These are phyloP conservation scores for Lepidocyrtoides sp. DNA, from an alignment of 2,888 invertebrate species.

Conservation along the genomic window DNA sequence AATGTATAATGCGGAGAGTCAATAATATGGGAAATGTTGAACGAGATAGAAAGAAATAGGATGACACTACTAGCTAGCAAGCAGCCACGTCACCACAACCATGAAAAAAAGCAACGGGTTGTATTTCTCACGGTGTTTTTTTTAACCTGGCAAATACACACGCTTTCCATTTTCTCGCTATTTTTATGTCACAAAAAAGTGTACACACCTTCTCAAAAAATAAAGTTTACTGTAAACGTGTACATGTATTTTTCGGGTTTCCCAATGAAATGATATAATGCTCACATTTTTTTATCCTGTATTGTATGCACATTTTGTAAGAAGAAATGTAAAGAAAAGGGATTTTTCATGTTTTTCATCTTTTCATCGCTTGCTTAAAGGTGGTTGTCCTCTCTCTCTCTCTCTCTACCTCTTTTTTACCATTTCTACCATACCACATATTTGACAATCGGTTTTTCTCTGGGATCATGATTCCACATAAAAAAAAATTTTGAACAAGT, in stretches of 20 bases:
- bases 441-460: constrained; percentile 53
- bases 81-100: background rate
- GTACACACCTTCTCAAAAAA: constrained; percentile 9
- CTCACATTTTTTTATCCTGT: constrained; percentile 31
- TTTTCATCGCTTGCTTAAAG: constrained; percentile 6
- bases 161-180: constrained; percentile 21
- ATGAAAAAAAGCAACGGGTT: constrained; percentile 28
- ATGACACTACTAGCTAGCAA: constrained; percentile 31
- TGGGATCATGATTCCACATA: constrained; percentile 47
- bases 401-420: too few species aligned
- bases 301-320: background rate
- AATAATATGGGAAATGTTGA: background rate
- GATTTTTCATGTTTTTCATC: constrained; percentile 57
- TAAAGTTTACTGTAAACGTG: background rate
- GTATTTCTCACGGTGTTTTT: constrained; percentile 76
- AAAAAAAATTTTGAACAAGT: constrained; percentile 38
- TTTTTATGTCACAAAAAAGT: constrained; percentile 18
- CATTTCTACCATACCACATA: background rate
- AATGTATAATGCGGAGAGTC: background rate
- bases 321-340: constrained; percentile 37
- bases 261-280: constrained; percentile 43
- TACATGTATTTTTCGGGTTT: too few species aligned
- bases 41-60: background rate
- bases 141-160: background rate
- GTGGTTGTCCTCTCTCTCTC: background rate